Evolutionary conservation across 2,888 invertebrate species (phyloP), one percentile per base, ranked within the genome.

Genomic region (Charanyca ferruginea): DNA sequence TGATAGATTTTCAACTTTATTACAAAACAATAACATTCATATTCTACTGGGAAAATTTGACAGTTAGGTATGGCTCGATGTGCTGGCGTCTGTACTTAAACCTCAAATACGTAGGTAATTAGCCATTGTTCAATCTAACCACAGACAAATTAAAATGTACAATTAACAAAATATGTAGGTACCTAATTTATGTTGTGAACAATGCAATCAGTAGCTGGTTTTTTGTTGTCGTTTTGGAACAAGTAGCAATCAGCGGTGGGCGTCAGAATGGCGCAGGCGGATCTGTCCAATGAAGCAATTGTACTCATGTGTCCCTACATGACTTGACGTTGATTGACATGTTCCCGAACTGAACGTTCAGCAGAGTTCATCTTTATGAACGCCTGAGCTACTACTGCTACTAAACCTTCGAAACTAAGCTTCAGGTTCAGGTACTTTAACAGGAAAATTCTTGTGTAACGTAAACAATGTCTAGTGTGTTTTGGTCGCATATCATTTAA

Each of bases 251-350:
- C 71, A 60, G 23, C 44, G n/a, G 66, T 77, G 59, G 74, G 66
- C 73, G 62, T 73, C 72, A 45, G 65, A 73, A 61, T 61, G 77
- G 62, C 65, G 68, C 69, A 60, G 57, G 69, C 64, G 58, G 66
- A 80, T 73, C 71, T 68, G 55, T 79, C 79, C 85, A 86, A 77
- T 86, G 81, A 81, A 78, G 66, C 83, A 87, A 85, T 87, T 88
- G 82, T 72, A 69, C 73, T 42, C 58, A 60, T 59, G 35, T 53
- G 57, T 58, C 52, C 53, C 66, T 70, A 73, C 59, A 41, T 54
- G 25, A 53, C 49, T 32, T 58, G 25, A 41, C 38, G 54, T 63
- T 77, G 65, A 74, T 74, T 66, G 73, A 74, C 71, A 66, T 69
- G 62, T 81, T 86, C 66, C 79, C 77, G 67, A 86, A 86, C 86